Conservation (phyloP, 2,888 invertebrate species). For the Acleris holmiana region DNA sequence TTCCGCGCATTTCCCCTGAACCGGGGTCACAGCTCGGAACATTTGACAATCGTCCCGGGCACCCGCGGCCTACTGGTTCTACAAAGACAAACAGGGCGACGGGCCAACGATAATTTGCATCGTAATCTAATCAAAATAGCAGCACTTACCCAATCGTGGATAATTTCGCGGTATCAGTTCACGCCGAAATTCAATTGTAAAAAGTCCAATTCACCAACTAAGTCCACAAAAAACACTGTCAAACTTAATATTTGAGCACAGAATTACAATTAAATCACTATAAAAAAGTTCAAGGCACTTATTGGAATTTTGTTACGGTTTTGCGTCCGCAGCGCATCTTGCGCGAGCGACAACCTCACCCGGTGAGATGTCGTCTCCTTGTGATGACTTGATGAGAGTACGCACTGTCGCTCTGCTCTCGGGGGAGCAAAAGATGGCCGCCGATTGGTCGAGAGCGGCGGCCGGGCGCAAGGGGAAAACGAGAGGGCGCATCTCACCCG, state of each 20-base stretch:
- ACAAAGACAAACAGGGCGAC: slow-evolving; percentile 58
- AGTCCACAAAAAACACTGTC: slow-evolving; percentile 59
- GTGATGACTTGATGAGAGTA: slow-evolving; percentile 79
- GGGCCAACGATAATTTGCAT: slow-evolving; percentile 77
- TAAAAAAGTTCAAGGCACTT: slow-evolving; percentile 62
- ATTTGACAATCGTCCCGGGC: slow-evolving; percentile 52
- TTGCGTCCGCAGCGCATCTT: slow-evolving; percentile 59
- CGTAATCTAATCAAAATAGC: slow-evolving; percentile 80
- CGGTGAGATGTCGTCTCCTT: slow-evolving; percentile 81
- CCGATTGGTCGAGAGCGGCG: slow-evolving; percentile 80
- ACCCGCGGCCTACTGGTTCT: slow-evolving; percentile 46
- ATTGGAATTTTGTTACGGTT: slow-evolving; percentile 49
- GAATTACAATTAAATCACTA: slow-evolving; percentile 63
- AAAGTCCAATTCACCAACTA: slow-evolving; percentile 74
- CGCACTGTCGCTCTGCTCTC: slow-evolving; percentile 84
- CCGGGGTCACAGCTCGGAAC: slow-evolving; percentile 49
- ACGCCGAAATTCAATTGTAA: slow-evolving; percentile 58
- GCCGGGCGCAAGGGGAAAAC: slow-evolving; percentile 70
- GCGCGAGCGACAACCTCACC: slow-evolving; percentile 78
- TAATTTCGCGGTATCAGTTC: slow-evolving; percentile 77
- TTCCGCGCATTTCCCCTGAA: slow-evolving; percentile 28
- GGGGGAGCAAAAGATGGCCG: slow-evolving; percentile 82
- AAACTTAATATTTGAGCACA: slow-evolving; percentile 67
- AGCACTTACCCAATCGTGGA: slow-evolving; percentile 81
- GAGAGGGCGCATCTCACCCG: slow-evolving; percentile 75